Conservation (phyloP, 2,113 vertebrate genomes). For the Thryonomys swinderianus region DNA sequence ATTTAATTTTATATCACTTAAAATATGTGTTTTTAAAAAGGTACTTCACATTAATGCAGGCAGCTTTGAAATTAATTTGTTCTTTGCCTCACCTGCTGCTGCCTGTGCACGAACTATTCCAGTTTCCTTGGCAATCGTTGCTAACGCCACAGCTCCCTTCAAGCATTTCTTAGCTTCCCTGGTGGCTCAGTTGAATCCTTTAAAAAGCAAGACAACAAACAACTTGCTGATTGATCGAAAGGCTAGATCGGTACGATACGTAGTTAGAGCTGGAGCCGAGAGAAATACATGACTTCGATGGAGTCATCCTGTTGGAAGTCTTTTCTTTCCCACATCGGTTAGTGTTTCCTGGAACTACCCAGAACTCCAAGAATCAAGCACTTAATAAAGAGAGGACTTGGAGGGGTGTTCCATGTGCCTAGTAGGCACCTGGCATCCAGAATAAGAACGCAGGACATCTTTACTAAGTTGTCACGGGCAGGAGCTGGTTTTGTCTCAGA, state of each 20-base stretch:
- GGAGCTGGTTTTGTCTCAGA: too few species aligned
- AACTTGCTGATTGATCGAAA: neutral
- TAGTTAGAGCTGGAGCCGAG: neutral
- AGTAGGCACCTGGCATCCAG: neutral
- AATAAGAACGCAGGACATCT: neutral
- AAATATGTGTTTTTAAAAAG: constrained; percentile 59
- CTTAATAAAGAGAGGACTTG: neutral
- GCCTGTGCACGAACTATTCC: neutral
- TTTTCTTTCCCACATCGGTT: neutral
- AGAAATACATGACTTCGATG: neutral
- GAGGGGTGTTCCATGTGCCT: neutral
- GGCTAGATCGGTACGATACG: neutral
- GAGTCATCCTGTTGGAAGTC: neutral
- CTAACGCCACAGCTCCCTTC: constrained; percentile 35
- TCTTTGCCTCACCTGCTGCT: constrained; percentile 47
- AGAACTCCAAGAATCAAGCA: neutral
- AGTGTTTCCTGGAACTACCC: neutral
- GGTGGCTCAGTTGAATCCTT: constrained; percentile 39
- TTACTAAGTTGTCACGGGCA: too few species aligned
- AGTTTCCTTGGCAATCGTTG: constrained; percentile 79
- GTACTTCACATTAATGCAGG: neutral
- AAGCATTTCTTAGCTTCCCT: constrained; percentile 34
- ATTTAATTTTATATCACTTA: constrained; percentile 70
- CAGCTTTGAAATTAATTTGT: constrained; percentile 14
- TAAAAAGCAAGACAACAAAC: neutral